Conservation (phyloP, 2,888 invertebrate species). For the Belgica antarctica region DNA sequence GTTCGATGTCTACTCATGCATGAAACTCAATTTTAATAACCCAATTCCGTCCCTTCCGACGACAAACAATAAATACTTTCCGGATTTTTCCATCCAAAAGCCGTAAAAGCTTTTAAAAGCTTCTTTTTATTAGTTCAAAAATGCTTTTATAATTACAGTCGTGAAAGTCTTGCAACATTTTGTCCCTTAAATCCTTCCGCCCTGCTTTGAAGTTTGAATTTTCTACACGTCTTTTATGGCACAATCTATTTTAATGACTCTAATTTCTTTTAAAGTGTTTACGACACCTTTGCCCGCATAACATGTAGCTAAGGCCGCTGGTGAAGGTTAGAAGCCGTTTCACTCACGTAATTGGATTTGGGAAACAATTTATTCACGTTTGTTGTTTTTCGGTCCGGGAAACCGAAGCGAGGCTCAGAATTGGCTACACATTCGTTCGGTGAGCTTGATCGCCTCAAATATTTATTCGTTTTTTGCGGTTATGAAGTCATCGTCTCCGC, state of each 20-base stretch:
- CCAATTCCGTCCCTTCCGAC: no score
- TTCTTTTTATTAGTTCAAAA: not conserved
- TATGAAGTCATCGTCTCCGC: constrained; percentile 12
- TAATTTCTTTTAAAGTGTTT: not conserved
- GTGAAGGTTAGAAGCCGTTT: not conserved
- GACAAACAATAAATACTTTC: no score
- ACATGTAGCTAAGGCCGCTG: no score
- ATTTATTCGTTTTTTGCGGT: constrained; percentile 30
- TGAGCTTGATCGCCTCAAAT: constrained; percentile 18
- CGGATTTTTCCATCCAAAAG: no score
- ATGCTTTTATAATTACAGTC: not conserved
- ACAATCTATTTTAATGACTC: not conserved
- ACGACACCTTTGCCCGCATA: no score
- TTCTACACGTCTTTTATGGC: not conserved
- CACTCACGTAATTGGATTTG: not conserved
- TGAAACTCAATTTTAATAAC: no score
- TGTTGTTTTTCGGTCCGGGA: no score
- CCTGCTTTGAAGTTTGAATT: no score
- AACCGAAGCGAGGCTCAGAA: not conserved
- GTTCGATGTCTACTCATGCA: no score
- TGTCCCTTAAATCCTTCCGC: no score
- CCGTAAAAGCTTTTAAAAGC: no score
- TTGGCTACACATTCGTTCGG: not conserved
- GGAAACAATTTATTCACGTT: not conserved
- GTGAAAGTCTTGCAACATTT: no score